Evolutionary conservation across 1,140 invertebrate species (phyloP).

Genomic region (Drosophila tristis): DNA sequence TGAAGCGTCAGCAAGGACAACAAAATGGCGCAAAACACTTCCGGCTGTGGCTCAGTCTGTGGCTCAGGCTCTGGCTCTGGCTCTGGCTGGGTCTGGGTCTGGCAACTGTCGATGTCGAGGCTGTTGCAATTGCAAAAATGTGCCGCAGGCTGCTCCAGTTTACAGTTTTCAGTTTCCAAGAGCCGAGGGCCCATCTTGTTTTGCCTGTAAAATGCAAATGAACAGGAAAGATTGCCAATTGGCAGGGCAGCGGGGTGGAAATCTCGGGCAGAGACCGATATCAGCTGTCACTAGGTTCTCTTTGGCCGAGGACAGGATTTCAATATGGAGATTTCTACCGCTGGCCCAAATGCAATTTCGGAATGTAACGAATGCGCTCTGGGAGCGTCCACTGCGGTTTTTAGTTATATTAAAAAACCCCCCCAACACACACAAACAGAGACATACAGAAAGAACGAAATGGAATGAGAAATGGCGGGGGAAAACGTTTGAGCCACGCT

Average conservation of each 20-base stretch:
- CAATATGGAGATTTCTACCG: slow-evolving; percentile 46
- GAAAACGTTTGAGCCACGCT: slow-evolving; percentile 41
- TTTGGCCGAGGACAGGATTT: slow-evolving; percentile 34
- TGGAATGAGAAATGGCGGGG: slow-evolving; percentile 23
- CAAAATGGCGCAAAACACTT: slow-evolving; percentile 68
- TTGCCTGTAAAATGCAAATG: slow-evolving; percentile 62
- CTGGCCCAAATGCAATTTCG: slow-evolving; percentile 49
- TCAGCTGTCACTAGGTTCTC: neutral
- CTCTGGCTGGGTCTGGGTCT: neutral
- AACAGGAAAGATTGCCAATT: slow-evolving; percentile 17
- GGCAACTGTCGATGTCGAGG: slow-evolving; percentile 21
- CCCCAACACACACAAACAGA: neutral
- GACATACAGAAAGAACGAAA: too few relatives aligned
- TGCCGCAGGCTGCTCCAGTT: slow-evolving; percentile 2
- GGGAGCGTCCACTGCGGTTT: slow-evolving; percentile 38
- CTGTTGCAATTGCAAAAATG: slow-evolving; percentile 33
- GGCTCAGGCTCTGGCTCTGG: neutral
- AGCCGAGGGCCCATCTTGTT: slow-evolving; percentile 37
- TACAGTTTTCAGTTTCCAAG: neutral
- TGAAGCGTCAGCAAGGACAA: slow-evolving; percentile 24
- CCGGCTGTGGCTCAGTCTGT: slow-evolving; percentile 41
- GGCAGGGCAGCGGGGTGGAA: slow-evolving; percentile 21
- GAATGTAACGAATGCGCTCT: slow-evolving; percentile 26
- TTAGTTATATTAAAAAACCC: slow-evolving; percentile 54
- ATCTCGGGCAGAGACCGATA: slow-evolving; percentile 14